Percentiles rank a stretch among this genome's conserved stretches.
Evolutionary conservation across 2,113 vertebrate genomes (phyloP).

Genomic region (Neotoma lepida): DNA sequence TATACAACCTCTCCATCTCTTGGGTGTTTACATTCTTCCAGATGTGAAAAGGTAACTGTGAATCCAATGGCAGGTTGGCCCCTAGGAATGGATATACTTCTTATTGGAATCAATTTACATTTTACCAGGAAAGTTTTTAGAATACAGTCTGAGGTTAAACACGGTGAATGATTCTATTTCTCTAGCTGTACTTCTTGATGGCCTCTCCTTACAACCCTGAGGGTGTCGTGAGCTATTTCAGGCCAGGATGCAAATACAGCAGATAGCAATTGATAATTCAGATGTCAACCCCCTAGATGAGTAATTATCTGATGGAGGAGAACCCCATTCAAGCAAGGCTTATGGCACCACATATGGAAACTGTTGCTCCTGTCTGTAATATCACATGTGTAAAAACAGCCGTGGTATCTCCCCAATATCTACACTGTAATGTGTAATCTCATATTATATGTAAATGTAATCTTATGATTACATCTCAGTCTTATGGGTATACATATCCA

Average conservation of each 20-base stretch:
- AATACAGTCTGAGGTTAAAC: conserved; percentile 50
- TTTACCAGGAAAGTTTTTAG: conserved; percentile 38
- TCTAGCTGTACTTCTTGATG: not conserved
- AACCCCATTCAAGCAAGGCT: too few species aligned
- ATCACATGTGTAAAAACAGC: too few species aligned
- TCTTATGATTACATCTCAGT: too few species aligned
- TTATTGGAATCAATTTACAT: conserved; percentile 50
- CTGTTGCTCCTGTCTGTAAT: too few species aligned
- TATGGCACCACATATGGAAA: too few species aligned
- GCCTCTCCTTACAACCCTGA: not conserved
- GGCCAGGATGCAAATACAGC: too few species aligned
- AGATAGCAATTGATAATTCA: not conserved
- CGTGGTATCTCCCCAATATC: too few species aligned
- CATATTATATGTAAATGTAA: too few species aligned
- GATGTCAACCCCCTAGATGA: not conserved
- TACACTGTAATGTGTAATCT: too few species aligned
- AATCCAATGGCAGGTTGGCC: not conserved
- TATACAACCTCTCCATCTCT: not conserved
- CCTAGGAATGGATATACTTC: conserved; percentile 3
- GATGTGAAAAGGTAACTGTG: not conserved
- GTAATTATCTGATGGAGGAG: too few species aligned
- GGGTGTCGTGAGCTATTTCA: too few species aligned
- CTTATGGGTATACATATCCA: too few species aligned
- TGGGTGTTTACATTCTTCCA: not conserved
- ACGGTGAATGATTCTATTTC: not conserved